Base-by-base conservation (phyloP, 2,113 vertebrate genomes). In the Nothobranchius kuhntae region DNA sequence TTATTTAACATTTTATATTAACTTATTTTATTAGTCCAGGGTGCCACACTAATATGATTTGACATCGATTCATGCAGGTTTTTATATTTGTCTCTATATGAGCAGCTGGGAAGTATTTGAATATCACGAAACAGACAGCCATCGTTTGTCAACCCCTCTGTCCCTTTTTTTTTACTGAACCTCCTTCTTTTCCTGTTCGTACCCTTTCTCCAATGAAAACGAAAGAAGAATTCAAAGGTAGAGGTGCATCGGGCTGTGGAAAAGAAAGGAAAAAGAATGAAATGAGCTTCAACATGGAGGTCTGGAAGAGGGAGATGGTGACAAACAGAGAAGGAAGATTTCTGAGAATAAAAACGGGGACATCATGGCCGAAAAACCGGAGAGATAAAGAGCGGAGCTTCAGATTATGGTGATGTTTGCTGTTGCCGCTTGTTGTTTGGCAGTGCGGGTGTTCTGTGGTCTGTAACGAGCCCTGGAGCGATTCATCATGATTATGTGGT, bases 401-500 rank as follows among this genome's bases (percentile, higher is more conserved):
- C 24, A 35, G 35, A 44, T 47, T 63, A 68, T 69, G 73, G 65
- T 35, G 77, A 71, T 83, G 83, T 90, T 87, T 89, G 83, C 85
- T 63, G 54, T 86, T 55, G 65, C 73, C 75, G 65, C 53, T 78
- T 73, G 73, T 61, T 77, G 83, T 76, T 72, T 79, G 81, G 75
- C 26, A 11, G 63, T 46, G 57, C 74, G 81, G 69, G 70, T 61
- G 36, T 60, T 78, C 69, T 58, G 77, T 60, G 74, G 71, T 82
- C 71, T 44, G 73, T 54, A 57, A 68, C 59, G 35, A 71, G 65
- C 67, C 60, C 75, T 61, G 50, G 26, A 76, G 84, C 54, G 78
- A 93, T 93, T 92, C 81, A 91, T 93, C 91, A 91, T 88, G 87
- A 91, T 93, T 91, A 91, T 87, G 86, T 75, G 83, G 74, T 74